A percentile compares a stretch with the other conserved stretches of the same genome.
Conservation (phyloP, 1,140 invertebrate genomes). For the Melitaea cinxia region DNA sequence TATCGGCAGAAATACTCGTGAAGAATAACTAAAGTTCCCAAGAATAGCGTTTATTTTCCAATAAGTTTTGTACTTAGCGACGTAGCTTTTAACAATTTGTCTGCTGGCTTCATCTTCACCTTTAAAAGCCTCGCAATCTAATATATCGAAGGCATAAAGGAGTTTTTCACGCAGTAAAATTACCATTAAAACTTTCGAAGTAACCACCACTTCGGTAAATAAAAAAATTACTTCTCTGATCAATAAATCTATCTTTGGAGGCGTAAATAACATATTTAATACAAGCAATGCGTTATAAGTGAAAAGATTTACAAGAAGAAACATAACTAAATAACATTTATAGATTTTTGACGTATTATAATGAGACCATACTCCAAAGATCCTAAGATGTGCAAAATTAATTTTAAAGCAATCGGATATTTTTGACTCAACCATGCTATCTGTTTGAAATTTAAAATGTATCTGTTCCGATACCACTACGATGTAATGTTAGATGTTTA, state of each 20-base stretch:
- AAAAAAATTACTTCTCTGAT: slow-evolving; percentile 64
- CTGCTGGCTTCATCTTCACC: slow-evolving; percentile 44
- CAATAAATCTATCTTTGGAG: slow-evolving; percentile 53
- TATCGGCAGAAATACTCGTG: slow-evolving; percentile 46
- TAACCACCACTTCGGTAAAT: slow-evolving; percentile 56
- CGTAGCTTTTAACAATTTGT: slow-evolving; percentile 44
- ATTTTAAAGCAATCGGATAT: slow-evolving; percentile 49
- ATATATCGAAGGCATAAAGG: slow-evolving; percentile 48
- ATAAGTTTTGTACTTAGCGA: slow-evolving; percentile 44
- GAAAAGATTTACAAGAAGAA: slow-evolving; percentile 47
- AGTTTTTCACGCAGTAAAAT: slow-evolving; percentile 52
- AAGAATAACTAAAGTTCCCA: slow-evolving; percentile 50
- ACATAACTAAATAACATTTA: slow-evolving; percentile 54
- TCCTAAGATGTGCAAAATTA: slow-evolving; percentile 48
- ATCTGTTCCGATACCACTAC: too few species aligned
- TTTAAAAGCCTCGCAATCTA: slow-evolving; percentile 53
- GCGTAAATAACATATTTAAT: slow-evolving; percentile 55
- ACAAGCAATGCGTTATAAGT: slow-evolving; percentile 53
- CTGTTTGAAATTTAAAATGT: background rate
- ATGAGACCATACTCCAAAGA: slow-evolving; percentile 59
- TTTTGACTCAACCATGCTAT: slow-evolving; percentile 19
- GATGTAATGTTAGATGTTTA: too few species aligned
- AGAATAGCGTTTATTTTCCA: slow-evolving; percentile 46
- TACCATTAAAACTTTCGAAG: slow-evolving; percentile 55
- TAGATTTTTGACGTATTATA: slow-evolving; percentile 38